Conservation (phyloP, 1,140 invertebrate genomes). For the Lepidurus couesii region DNA sequence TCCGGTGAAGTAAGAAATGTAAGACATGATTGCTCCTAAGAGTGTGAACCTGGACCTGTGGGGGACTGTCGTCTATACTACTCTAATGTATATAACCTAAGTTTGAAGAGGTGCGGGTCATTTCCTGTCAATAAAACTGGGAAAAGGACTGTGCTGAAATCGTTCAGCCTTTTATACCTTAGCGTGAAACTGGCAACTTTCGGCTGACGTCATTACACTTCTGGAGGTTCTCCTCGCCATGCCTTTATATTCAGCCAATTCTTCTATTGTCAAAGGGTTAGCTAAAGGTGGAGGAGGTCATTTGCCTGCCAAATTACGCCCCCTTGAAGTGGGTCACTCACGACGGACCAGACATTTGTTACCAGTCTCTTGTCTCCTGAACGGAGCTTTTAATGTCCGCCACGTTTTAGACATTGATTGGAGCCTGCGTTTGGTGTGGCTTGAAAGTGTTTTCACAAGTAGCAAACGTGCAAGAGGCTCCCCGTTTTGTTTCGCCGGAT, state of each 20-base stretch:
- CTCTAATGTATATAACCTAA: not conserved
- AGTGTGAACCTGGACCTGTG: not conserved
- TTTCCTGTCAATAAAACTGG: conserved; percentile 1
- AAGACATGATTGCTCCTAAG: not conserved
- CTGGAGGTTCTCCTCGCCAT: not conserved
- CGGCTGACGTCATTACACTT: not conserved
- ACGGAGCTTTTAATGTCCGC: not conserved
- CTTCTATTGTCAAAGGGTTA: not conserved
- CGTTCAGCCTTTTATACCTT: not conserved
- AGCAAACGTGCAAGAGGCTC: not conserved
- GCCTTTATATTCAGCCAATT: not conserved
- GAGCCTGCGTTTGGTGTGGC: not conserved
- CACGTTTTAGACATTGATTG: not conserved
- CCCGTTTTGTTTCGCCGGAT: not conserved
- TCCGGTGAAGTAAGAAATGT: not conserved
- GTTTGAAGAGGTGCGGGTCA: not conserved
- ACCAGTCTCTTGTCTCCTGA: not conserved
- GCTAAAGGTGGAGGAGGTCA: not conserved
- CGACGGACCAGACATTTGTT: not conserved
- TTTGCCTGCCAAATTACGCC: conserved; percentile 9
- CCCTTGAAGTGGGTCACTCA: conserved; percentile 11
- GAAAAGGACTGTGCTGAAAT: not conserved
- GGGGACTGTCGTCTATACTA: not conserved
- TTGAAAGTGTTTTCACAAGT: not conserved
- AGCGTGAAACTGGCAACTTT: not conserved